Base-by-base conservation (phyloP, 2,113 vertebrate species). In the Myiagra hebetior region DNA sequence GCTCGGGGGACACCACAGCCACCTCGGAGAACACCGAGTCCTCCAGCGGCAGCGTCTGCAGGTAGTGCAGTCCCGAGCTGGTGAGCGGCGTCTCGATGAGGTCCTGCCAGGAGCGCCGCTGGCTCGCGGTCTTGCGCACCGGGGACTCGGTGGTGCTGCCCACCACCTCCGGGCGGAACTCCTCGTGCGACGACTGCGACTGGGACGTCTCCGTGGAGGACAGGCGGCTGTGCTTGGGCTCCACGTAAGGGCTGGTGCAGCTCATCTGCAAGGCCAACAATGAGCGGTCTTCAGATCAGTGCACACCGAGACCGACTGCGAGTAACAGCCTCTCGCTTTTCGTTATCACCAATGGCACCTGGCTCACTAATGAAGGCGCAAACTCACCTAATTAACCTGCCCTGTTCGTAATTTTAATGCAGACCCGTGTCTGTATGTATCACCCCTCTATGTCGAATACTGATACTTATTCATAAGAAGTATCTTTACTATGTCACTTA, bases 21-120 rank as follows among this genome's bases (percentile, higher is more conserved):
- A 98, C 98, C 94, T 99, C 99, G 7, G 98, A 99, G 93, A 99
- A 99, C 85, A 99, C 99, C 0, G 99, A 99, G 76, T 99, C 99
- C 97, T 99, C 99, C 95, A 99, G 97, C 2, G 99, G 99, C 95
- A 99, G 98, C 33, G 99, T 99, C 97, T 99, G 99, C 95, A 99
- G 98, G 97, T 99, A 99, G 97, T 99, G 99, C 81, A 99, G 98
- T 95, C 99, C 99, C 5, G 99, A 99, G 94, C 99, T 99, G 1
- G 99, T 99, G 95, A 99, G 97, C 1, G 99, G 99, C 0, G 99
- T 99, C 98, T 99, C 99, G 20, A 99, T 99, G 97, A 99, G 98
- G 98, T 99, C 99, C 98, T 99, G 99, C 99, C 99, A 99, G 47
- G 99, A 99, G 42, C 99, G 99, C 83, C 99, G 98, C 97, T 99